Conservation (phyloP, 2,888 invertebrate genomes). For the Apotomis turbidana region DNA sequence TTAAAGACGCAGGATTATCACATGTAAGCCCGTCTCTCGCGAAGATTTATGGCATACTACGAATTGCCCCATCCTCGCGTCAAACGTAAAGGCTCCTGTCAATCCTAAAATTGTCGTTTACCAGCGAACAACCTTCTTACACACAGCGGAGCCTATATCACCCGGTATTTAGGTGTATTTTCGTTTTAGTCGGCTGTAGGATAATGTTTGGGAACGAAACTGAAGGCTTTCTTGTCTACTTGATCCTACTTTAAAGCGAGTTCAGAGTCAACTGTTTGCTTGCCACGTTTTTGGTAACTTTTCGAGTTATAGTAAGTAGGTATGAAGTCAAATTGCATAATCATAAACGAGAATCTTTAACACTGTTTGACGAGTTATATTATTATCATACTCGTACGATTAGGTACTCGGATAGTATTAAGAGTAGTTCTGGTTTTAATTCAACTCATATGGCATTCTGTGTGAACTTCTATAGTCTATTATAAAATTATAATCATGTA, state of each 20-base stretch:
- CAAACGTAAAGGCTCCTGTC: conserved; percentile 73
- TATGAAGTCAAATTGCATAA: not conserved
- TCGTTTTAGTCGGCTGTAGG: not conserved
- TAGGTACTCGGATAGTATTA: no score
- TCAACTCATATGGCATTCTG: no score
- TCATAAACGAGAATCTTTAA: not conserved
- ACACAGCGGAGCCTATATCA: not conserved
- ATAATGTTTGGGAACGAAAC: conserved; percentile 21
- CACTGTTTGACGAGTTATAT: no score
- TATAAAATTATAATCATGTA: no score
- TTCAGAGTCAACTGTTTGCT: conserved; percentile 42
- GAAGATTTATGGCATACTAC: conserved; percentile 71
- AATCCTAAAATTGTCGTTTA: conserved; percentile 67
- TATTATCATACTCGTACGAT: no score
- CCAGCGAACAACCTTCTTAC: conserved; percentile 45
- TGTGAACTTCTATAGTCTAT: no score
- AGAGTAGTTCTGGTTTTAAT: no score
- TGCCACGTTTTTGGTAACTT: conserved; percentile 32
- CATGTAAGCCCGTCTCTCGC: conserved; percentile 45
- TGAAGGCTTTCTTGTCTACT: conserved; percentile 37
- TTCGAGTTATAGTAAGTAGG: conserved; percentile 1
- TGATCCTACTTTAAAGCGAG: conserved; percentile 42
- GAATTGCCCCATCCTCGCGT: conserved; percentile 65
- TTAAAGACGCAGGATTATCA: conserved; percentile 18
- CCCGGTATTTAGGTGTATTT: not conserved